Evolutionary conservation across 2,888 invertebrate genomes (phyloP).

Genomic region (Dorcus parallelipipedus): DNA sequence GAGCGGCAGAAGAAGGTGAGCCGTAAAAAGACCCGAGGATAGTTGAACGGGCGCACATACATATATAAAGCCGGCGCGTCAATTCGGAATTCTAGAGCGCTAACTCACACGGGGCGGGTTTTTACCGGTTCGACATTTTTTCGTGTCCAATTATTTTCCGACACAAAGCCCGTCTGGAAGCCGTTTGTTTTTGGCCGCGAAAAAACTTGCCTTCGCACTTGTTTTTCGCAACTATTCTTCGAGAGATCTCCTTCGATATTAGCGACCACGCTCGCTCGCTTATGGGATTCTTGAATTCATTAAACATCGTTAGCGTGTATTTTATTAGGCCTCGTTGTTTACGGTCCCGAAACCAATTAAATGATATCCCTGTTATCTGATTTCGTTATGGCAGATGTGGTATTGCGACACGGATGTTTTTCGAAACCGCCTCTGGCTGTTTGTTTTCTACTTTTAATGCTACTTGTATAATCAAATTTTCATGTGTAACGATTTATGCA

Average conservation of each 20-base stretch:
- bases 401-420: too few species aligned
- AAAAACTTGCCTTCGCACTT: constrained; percentile 40
- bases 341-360: background rate
- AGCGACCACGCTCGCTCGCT: background rate
- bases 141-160: constrained; percentile 45
- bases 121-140: constrained; percentile 42
- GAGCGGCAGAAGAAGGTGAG: constrained; percentile 21
- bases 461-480: too few species aligned
- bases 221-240: constrained; percentile 26
- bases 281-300: constrained; percentile 16
- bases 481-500: too few species aligned
- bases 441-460: too few species aligned
- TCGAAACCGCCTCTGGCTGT: too few species aligned
- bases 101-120: constrained; percentile 42
- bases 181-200: constrained; percentile 38
- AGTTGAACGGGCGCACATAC: constrained; percentile 17
- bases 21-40: constrained; percentile 16
- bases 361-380: background rate
- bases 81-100: constrained; percentile 43
- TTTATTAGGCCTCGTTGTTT: background rate
- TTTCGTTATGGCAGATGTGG: too few species aligned
- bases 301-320: constrained; percentile 15
- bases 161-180: constrained; percentile 40
- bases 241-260: background rate
- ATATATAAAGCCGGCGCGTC: constrained; percentile 40